phyloP scores from a whole-genome alignment of 1,140 invertebrate genomes.

The Ceratosolen fusciceps region DNA sequence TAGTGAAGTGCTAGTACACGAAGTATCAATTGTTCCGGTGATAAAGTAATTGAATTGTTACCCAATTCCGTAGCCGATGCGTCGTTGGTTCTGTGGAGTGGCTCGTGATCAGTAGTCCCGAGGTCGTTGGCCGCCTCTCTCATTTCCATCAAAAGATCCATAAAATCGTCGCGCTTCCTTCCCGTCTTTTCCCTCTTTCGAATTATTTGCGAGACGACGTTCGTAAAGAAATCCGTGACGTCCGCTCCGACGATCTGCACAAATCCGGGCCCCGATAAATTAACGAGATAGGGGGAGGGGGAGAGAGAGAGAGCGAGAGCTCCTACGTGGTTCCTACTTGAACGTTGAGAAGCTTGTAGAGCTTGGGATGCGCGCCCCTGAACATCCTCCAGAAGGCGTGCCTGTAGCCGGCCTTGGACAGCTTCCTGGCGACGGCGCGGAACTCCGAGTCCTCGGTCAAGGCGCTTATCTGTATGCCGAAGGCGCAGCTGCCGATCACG shows the following conservation, averaged over 20 bases:
- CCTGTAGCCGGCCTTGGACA: slow-evolving; percentile 73
- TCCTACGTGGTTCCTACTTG: slow-evolving; percentile 61
- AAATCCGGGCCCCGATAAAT: too few species aligned
- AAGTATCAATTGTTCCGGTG: too few species aligned
- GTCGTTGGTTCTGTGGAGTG: too few species aligned
- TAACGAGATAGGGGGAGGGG: too few species aligned
- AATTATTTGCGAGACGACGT: slow-evolving; percentile 73
- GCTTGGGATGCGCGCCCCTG: slow-evolving; percentile 57
- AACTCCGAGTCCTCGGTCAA: slow-evolving; percentile 70
- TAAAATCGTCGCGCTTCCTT: slow-evolving; percentile 73
- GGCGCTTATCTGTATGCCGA: slow-evolving; percentile 74
- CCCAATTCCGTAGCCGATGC: too few species aligned
- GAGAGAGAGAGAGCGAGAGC: too few species aligned
- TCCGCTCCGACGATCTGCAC: slow-evolving; percentile 61
- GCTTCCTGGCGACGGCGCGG: slow-evolving; percentile 62
- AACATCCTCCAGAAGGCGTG: slow-evolving; percentile 65
- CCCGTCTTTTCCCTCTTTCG: slow-evolving; percentile 68
- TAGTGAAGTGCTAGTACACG: too few species aligned
- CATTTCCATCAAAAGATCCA: slow-evolving; percentile 75
- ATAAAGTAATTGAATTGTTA: too few species aligned
- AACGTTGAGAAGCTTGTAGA: slow-evolving; percentile 64
- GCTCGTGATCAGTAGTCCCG: slow-evolving; percentile 53
- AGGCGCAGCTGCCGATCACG: slow-evolving; percentile 74
- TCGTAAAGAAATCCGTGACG: slow-evolving; percentile 72
- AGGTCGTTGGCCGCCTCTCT: slow-evolving; percentile 70